phyloP scores from a whole-genome alignment of 2,888 invertebrate genomes.

The Campoplex capitator region DNA sequence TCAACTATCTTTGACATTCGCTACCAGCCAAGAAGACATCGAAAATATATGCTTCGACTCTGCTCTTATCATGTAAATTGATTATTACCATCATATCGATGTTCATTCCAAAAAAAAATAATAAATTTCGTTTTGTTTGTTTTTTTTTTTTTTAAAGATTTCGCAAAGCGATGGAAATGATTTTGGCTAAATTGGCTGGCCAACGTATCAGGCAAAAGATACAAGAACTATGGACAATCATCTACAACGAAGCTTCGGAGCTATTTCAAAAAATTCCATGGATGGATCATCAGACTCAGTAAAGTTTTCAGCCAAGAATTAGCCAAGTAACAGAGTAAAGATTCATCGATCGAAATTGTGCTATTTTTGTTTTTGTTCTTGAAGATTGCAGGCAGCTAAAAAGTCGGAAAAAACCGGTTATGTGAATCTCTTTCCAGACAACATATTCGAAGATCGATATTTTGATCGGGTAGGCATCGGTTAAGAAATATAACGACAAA shows the following conservation, averaged over 20 bases:
- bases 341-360: background rate
- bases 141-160: constrained; percentile 59
- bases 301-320: background rate
- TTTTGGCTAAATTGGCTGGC: constrained; percentile 63
- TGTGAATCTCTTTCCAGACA: constrained; percentile 65
- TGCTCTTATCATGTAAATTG: constrained; percentile 63
- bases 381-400: constrained; percentile 62
- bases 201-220: constrained; percentile 46
- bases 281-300: constrained; percentile 71
- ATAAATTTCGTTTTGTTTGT: background rate
- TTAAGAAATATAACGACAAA: background rate
- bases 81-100: background rate
- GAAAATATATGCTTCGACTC: constrained; percentile 70
- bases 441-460: constrained; percentile 68
- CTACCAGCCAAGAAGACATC: constrained; percentile 50
- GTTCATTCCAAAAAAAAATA: background rate
- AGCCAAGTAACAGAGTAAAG: background rate
- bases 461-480: constrained; percentile 67
- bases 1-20: constrained; percentile 65
- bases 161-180: constrained; percentile 64
- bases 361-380: background rate
- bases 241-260: constrained; percentile 52
- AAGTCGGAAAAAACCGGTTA: constrained; percentile 64
- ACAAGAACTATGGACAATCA: constrained; percentile 57
- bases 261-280: constrained; percentile 65